Base-by-base conservation (phyloP, 1,140 invertebrate genomes). In the Copidosoma floridanum region DNA sequence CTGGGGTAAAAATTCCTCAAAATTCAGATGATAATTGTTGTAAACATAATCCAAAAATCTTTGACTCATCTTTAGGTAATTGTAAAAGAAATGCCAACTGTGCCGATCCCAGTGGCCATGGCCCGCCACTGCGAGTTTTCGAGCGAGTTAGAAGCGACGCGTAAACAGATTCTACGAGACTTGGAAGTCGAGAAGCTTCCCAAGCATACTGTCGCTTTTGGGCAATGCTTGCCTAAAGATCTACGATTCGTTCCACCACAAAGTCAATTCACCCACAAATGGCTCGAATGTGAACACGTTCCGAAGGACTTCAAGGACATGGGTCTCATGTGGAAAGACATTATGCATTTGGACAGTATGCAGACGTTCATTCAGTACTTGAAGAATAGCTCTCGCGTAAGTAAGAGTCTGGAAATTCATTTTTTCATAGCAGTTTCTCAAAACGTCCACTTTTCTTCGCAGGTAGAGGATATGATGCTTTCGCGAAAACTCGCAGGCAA, bases 311-410 rank as follows among this genome's bases (percentile, higher is more conserved):
- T 87, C 1, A 76, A 81, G 29, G 80, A 79, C 2, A 85, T 86
- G 85, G 76, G 82, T 1, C 72, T 73, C 18, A 80, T 86, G 2
- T 86, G 82, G 82, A 74, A 82, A 16, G 80, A 77, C 5, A 82
- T 86, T 20, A 77, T 80, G 20, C 73, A 85, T 69, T 69, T 86
- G 3, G 59, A 72, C 8, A 74, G 71, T 56, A 74, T 77, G 3
- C 66, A 64, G 26, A 54, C 70, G 43, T 79, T 78, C 64, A 26
- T 71, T 0, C 61, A 70, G n/a, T 80, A 75, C 71, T 50, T 79
- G 1, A 46, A 65, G 14, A 14, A 53, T 2, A 26, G 68, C 62
- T 54, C 68, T 5, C 6, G 69, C 48, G 73, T 74, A 56, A n/a
- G n/a, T n/a, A n/a, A n/a, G n/a, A n/a, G n/a, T n/a, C n/a, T n/a